Base-by-base conservation (phyloP, 2,888 invertebrate species). In the Thereva nobilitata region DNA sequence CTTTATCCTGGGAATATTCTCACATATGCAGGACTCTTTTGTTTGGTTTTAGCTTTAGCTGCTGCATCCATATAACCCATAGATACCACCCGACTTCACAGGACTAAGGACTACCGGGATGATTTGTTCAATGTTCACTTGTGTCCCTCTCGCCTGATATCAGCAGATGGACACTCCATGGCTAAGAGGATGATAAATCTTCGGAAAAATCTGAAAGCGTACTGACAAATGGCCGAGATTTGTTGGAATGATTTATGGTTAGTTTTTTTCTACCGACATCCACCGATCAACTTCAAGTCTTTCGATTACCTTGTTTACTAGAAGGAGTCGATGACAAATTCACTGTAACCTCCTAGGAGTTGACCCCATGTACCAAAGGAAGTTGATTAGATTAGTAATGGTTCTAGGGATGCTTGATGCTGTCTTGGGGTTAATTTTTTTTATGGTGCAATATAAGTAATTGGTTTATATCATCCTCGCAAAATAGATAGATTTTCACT, bases 171-270 rank as follows among this genome's bases (percentile, higher is more conserved):
- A 56, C 56, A 56, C 56, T 56, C 56, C 35, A 56, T 35, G 45
- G 56, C 42, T 35, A 56, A 56, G 56, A 56, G 56, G 45, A 56
- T 56, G 56, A 56, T 56, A 56, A 56, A 56, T 56, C 56, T 56
- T 56, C 44, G 56, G 56, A 42, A 56, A 56, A 56, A 56, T 56
- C 56, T 56, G 56, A 56, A 56, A 56, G 42, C 56, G 44, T 56
- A 44, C 56, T 56, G 56, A 56, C 56, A 56, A 56, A 56, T 56
- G 56, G 56, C 56, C 56, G 56, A 56, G 56, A 56, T 56, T 56
- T 56, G 56, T 56, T 35, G 44, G 37, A 56, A 56, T 56, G 56
- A 56, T 56, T 56, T 56, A 56, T 56, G 56, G 44, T 9, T 34
- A 56, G 56, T 56, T 56, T 56, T 23, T 23, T 56, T 56, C 42